Evolutionary conservation across 2,113 vertebrate genomes (phyloP).

Genomic region (Saguinus imperator): DNA sequence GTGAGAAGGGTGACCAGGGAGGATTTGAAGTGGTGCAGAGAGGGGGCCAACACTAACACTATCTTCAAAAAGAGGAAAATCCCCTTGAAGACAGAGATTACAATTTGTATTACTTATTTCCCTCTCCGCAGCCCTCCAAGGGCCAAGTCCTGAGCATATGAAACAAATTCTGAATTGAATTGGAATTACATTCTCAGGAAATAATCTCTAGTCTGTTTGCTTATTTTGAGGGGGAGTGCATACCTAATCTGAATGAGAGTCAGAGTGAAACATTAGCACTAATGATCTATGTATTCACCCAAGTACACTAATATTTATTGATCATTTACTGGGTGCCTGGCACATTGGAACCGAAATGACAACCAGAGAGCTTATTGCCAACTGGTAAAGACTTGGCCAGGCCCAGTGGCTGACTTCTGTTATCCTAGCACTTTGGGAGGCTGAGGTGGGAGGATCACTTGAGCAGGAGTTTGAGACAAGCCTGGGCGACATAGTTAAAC

Average conservation of each 20-base stretch:
- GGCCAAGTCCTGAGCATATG: neutral
- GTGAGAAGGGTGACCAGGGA: neutral
- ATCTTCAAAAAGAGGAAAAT: neutral
- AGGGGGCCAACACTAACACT: neutral
- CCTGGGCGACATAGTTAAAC: no score
- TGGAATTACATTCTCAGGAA: neutral
- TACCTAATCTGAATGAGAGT: neutral
- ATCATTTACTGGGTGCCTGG: neutral
- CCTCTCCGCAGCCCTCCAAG: neutral
- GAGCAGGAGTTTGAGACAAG: no score
- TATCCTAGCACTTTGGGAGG: no score
- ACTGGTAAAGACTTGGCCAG: neutral
- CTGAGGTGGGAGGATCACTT: no score
- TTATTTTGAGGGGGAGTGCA: neutral
- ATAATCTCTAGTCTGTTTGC: neutral
- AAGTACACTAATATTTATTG: neutral
- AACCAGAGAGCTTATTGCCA: neutral
- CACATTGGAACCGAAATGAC: neutral
- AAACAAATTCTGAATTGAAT: neutral
- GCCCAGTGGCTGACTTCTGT: no score
- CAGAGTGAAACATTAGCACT: neutral
- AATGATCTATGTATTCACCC: neutral
- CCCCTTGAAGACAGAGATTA: neutral
- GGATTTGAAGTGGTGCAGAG: neutral
- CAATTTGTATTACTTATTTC: neutral